These are phyloP conservation scores for Mirza zaza DNA, from an alignment of 2,113 vertebrate genomes.

Conservation along the genomic window DNA sequence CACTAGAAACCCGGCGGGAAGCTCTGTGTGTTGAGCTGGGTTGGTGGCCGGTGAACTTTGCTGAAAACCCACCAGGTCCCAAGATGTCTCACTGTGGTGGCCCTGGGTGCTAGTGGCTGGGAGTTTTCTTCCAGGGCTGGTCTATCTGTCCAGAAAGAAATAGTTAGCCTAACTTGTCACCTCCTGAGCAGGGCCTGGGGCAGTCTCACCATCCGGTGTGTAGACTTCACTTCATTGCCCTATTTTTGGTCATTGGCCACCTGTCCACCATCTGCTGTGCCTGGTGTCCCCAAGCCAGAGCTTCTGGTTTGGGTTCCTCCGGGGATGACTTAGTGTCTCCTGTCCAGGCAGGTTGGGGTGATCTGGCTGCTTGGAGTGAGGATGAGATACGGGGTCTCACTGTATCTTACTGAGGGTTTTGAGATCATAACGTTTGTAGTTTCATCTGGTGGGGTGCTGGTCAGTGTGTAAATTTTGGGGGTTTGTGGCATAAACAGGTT, in stretches of 20 bases:
- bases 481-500: neutral
- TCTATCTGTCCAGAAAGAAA: neutral
- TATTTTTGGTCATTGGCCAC: neutral
- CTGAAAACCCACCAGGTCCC: neutral
- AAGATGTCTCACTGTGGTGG: rapidly evolving
- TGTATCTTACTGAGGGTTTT: neutral
- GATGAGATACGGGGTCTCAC: rapidly evolving
- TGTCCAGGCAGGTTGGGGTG: neutral
- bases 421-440: neutral
- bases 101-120: neutral
- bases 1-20: rapidly evolving
- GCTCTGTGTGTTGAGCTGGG: neutral
- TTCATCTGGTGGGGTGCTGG: neutral
- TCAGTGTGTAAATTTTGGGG: neutral
- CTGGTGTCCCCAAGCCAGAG: neutral
- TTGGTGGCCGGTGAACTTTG: neutral
- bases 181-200: neutral
- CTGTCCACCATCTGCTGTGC: neutral
- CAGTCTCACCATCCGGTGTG: neutral
- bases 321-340: neutral
- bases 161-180: rapidly evolving
- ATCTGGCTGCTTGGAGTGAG: no score
- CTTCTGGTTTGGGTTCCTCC: rapidly evolving
- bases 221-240: neutral
- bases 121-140: neutral